Evolutionary conservation across 2,113 vertebrate species (phyloP).

Genomic region (Electrona antarctica): DNA sequence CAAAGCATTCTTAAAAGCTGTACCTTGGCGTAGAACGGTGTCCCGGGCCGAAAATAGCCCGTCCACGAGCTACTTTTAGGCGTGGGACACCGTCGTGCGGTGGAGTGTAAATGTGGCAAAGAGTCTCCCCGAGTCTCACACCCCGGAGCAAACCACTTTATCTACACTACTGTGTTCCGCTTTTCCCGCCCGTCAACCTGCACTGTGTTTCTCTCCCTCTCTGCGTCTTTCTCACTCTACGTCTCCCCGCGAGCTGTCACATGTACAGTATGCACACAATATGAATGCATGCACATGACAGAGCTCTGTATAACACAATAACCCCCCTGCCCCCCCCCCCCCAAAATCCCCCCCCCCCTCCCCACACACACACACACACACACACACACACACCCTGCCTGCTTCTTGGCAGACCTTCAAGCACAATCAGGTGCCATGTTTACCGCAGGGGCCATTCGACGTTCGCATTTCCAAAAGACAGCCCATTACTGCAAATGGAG

Average conservation of each 20-base stretch:
- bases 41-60: too few species aligned
- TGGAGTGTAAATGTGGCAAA: neutral
- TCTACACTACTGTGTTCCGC: neutral
- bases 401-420: constrained; percentile 62
- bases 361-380: too few species aligned
- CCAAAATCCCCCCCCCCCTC: too few species aligned
- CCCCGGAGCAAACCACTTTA: neutral
- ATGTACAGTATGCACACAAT: neutral
- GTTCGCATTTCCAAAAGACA: constrained; percentile 47
- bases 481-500: constrained; percentile 67
- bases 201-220: neutral
- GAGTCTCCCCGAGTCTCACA: neutral
- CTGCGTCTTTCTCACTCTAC: constrained; percentile 8
- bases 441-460: constrained; percentile 55
- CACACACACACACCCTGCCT: too few species aligned
- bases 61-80: too few species aligned
- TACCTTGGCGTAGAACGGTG: too few species aligned
- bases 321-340: constrained; percentile 14
- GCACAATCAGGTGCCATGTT: constrained; percentile 57
- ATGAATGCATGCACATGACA: constrained; percentile 7
- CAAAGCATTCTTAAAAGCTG: too few species aligned
- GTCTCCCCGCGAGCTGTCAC: neutral
- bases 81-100: too few species aligned
- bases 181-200: constrained; percentile 23
- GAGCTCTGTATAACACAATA: constrained; percentile 35